Evolutionary conservation across 2,797 vertebrate species (phyloP).

Genomic region (Pseudopleuronectes americanus): DNA sequence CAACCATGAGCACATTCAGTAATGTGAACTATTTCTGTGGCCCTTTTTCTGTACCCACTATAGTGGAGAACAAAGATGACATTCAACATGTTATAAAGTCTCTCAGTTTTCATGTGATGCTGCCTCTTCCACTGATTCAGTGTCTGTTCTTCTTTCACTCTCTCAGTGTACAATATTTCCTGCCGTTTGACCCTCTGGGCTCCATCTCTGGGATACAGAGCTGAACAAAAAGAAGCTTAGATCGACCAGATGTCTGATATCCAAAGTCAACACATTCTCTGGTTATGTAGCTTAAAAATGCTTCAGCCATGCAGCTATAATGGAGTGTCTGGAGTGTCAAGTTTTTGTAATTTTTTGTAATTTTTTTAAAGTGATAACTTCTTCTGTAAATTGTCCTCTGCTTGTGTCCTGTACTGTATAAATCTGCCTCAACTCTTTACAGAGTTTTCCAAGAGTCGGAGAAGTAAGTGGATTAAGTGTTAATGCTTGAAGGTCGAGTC

Average conservation of each 20-base stretch:
- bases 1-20: slow-evolving; percentile 25
- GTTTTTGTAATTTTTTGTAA: no score
- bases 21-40: slow-evolving; percentile 60
- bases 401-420: slow-evolving; percentile 1
- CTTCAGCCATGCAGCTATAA: slow-evolving; percentile 4
- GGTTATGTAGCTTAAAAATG: slow-evolving; percentile 13
- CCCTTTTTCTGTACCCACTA: slow-evolving; percentile 39
- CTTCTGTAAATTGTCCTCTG: background rate
- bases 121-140: slow-evolving; percentile 9
- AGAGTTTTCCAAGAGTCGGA: slow-evolving; percentile 29
- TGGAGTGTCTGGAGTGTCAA: background rate
- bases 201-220: slow-evolving; percentile 19
- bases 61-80: slow-evolving; percentile 67
- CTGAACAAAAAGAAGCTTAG: slow-evolving; percentile 12
- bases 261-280: slow-evolving; percentile 55
- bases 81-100: slow-evolving; percentile 59
- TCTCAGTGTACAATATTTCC: slow-evolving; percentile 23
- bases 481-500: slow-evolving; percentile 29
- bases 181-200: slow-evolving; percentile 7
- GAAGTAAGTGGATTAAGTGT: slow-evolving; percentile 41
- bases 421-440: background rate
- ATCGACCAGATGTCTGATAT: slow-evolving; percentile 25
- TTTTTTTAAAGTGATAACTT: background rate
- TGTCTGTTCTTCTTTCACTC: slow-evolving; percentile 12
- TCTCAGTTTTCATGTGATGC: slow-evolving; percentile 38